These are phyloP conservation scores for Aleiodes alternator DNA, from an alignment of 2,888 invertebrate genomes.

Conservation along the genomic window DNA sequence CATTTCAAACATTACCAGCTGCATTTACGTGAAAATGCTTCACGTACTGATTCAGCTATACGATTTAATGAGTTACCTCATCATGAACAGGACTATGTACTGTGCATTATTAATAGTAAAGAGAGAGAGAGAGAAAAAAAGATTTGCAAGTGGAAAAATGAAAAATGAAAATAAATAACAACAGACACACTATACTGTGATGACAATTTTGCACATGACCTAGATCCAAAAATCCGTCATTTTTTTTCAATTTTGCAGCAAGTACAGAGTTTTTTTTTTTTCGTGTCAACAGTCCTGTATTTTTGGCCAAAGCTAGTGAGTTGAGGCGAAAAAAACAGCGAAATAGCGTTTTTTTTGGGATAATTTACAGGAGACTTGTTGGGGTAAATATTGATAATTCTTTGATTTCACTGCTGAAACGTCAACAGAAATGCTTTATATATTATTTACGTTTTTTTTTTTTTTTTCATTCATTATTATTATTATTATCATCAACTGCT, in stretches of 20 bases:
- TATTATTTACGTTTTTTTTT: constrained; percentile 5
- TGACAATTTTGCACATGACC: constrained; percentile 22
- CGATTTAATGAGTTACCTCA: constrained; percentile 60
- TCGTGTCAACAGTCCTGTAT: constrained; percentile 26
- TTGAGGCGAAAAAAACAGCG: background rate
- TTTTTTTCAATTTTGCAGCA: background rate
- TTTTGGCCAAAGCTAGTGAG: background rate
- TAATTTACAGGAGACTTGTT: background rate
- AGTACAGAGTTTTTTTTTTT: constrained; percentile 10
- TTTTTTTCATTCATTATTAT: too few species aligned
- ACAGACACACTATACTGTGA: constrained; percentile 26
- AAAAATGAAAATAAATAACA: constrained; percentile 47
- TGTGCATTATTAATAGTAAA: constrained; percentile 59
- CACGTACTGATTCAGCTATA: constrained; percentile 54
- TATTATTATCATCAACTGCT: background rate
- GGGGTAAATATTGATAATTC: constrained; percentile 24
- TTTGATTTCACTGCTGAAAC: background rate
- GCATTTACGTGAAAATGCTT: constrained; percentile 54
- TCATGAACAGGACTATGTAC: constrained; percentile 42
- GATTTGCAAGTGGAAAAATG: background rate
- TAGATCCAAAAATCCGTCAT: constrained; percentile 10
- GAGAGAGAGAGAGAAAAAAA: background rate
- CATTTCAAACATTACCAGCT: constrained; percentile 58
- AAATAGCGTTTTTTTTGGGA: constrained; percentile 3
- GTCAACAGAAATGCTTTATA: constrained; percentile 4